A percentile compares a stretch with the other conserved stretches of the same genome.
Evolutionary conservation across 2,888 invertebrate genomes (phyloP).

Genomic region (Agrotis segetum): DNA sequence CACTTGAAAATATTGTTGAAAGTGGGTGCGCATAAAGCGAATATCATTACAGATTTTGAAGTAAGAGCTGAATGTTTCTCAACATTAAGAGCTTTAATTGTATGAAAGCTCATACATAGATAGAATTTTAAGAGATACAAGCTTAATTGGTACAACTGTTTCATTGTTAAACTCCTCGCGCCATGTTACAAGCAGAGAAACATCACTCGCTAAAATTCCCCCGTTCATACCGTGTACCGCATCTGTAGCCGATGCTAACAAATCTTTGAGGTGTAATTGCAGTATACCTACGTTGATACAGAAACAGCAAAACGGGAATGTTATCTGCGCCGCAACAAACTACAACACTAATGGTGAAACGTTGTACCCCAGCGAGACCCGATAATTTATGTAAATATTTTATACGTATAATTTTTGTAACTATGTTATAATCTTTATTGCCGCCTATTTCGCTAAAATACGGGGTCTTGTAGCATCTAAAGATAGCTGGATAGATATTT

Average conservation of each 20-base stretch:
- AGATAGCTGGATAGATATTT: conserved; percentile 27
- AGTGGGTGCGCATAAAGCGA: not conserved
- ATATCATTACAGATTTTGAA: not conserved
- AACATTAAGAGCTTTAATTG: not conserved
- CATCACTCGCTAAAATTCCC: conserved; percentile 20
- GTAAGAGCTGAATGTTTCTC: not conserved
- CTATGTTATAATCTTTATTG: conserved; percentile 54
- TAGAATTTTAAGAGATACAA: not conserved
- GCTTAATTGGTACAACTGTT: conserved; percentile 9
- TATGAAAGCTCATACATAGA: not conserved
- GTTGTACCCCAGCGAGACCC: conserved; percentile 75
- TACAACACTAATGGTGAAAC: conserved; percentile 83
- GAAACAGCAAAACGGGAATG: conserved; percentile 75
- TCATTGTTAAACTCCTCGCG: conserved; percentile 14
- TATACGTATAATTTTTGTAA: conserved; percentile 64
- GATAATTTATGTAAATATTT: conserved; percentile 78
- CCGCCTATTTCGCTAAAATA: conserved; percentile 42
- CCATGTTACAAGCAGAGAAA: conserved; percentile 8
- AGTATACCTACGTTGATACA: conserved; percentile 79
- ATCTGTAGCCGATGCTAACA: conserved; percentile 74
- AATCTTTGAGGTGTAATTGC: conserved; percentile 85
- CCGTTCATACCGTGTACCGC: conserved; percentile 70
- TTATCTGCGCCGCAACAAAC: conserved; percentile 83
- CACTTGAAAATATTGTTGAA: not conserved
- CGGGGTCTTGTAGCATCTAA: conserved; percentile 15